Conservation (phyloP, 2,797 vertebrate genomes). For the Gephyroberyx darwinii region DNA sequence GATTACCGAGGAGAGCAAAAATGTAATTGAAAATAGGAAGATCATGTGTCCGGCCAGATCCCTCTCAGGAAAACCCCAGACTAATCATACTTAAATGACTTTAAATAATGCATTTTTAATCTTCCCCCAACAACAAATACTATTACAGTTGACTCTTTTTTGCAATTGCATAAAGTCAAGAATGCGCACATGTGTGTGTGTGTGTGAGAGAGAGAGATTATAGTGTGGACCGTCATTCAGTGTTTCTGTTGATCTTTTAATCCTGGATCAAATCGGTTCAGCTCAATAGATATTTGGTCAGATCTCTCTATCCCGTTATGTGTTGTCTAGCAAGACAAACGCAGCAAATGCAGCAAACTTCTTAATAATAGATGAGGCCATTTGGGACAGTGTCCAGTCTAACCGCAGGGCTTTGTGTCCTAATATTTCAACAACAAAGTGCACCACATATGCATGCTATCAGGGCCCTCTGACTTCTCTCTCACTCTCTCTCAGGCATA, state of each 20-base stretch:
- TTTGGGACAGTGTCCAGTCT: constrained; percentile 65
- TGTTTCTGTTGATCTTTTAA: constrained; percentile 55
- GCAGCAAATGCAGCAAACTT: constrained; percentile 43
- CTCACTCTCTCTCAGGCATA: neutral
- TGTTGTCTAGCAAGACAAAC: constrained; percentile 42
- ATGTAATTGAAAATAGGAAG: constrained; percentile 66
- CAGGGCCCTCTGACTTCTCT: constrained; percentile 26
- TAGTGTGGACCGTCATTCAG: constrained; percentile 6
- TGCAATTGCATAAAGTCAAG: constrained; percentile 16
- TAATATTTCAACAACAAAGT: constrained; percentile 60
- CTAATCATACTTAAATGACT: constrained; percentile 43
- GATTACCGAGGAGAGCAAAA: constrained; percentile 49
- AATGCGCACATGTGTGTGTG: constrained; percentile 5
- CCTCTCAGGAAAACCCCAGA: constrained; percentile 51
- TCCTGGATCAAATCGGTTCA: constrained; percentile 60
- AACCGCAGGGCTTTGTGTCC: constrained; percentile 54
- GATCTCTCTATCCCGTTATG: constrained; percentile 39
- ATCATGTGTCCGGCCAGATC: constrained; percentile 51
- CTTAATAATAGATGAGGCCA: constrained; percentile 72
- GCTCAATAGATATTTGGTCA: constrained; percentile 35
- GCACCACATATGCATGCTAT: constrained; percentile 31
- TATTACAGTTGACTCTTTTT: neutral
- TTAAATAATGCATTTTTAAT: constrained; percentile 64
- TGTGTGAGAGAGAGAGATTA: constrained; percentile 35
- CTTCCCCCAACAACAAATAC: constrained; percentile 19